phyloP scores from a whole-genome alignment of 2,113 vertebrate species.

The Rattus norvegicus region DNA sequence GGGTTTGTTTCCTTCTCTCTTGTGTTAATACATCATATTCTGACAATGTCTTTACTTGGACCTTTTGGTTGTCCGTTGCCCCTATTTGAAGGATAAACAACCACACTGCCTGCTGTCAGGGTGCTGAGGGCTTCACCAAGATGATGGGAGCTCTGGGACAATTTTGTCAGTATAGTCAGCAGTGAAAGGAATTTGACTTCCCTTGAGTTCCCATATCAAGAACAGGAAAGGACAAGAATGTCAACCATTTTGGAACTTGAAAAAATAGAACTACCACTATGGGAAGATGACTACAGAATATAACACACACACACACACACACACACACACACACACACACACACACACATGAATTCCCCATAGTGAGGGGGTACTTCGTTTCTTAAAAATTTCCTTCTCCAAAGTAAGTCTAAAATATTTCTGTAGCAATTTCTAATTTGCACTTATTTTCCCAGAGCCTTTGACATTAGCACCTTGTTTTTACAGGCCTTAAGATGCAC shows the following conservation, averaged over 20 bases:
- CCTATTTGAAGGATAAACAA: background rate
- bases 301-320: background rate
- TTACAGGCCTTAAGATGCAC: background rate
- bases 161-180: background rate
- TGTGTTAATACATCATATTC: background rate
- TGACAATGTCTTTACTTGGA: background rate
- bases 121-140: background rate
- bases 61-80: background rate
- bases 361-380: background rate
- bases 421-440: background rate
- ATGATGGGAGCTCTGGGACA: background rate
- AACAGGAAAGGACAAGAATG: background rate
- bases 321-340: background rate
- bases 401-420: background rate
- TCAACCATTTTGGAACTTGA: conserved; percentile 19
- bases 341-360: background rate
- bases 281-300: background rate
- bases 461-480: background rate
- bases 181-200: background rate
- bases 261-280: background rate
- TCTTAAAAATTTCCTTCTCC: background rate
- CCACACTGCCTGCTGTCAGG: background rate
- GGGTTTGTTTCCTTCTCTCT: background rate
- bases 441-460: background rate
- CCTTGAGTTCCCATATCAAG: background rate